Evolutionary conservation across 2,888 invertebrate genomes (phyloP), one percentile per base, ranked within the genome.

Genomic region (Oeneis ivallda): DNA sequence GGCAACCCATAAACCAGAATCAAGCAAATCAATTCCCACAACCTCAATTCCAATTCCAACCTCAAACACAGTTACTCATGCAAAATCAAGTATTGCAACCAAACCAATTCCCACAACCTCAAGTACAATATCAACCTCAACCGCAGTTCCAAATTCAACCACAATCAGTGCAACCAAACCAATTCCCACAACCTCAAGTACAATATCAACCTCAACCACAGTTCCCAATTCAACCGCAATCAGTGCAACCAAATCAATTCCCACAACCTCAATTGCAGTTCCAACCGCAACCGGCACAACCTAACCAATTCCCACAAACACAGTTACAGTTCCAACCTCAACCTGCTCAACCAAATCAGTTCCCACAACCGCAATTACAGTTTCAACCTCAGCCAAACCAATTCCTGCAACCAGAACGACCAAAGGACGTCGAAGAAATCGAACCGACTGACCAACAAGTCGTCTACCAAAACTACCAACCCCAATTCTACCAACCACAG

Each of bases 1-100:
- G 79, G 0, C 80, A 79, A 62, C 63, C 70, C 1, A 64, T 71
- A 4, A 76, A 75, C 61, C 76, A 75, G 59, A 54, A 70, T 17
- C 77, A 80, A 66, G 19, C 41, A 9, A 10, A 19, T 2, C 70
- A 73, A 52, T 68, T 66, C 17, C 66, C 53, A 47, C 63, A 66
- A 56, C 41, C 56, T 5, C 49, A 26, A 50, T 50, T 50, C 11
- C 79, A 66, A 43, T 54, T 52, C 59, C 75, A 74, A 50, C 65
- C 69, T 41, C 69, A 39, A 60, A 41, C 19, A 26, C 49, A 19
- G 26, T 19, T 50, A 26, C 70, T 66, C 4, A 11, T 61, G 19
- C 47, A 59, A 59, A 11, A 47, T 1, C 60, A 47, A 34, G 15
- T 45, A 11, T 54, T 61, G 11, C 58, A 69, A 69, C 70, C 69